These are phyloP conservation scores for Mesocricetus auratus DNA, from an alignment of 2,113 vertebrate species.

Conservation along the genomic window DNA sequence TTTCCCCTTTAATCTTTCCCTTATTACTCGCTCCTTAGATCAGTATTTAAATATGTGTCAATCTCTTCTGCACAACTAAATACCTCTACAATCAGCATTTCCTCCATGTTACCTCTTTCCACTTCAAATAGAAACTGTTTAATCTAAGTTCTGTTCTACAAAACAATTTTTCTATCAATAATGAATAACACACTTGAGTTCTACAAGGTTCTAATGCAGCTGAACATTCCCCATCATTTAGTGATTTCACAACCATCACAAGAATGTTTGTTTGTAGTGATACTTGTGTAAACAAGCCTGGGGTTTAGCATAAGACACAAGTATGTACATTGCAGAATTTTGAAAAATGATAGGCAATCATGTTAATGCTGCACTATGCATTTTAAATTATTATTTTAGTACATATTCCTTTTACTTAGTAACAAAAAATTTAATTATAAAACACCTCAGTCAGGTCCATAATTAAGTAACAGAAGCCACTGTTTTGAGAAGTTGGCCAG, in stretches of 20 bases:
- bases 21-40: neutral
- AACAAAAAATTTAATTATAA: neutral
- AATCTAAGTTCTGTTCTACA: neutral
- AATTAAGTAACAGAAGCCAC: neutral
- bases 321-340: neutral
- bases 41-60: neutral
- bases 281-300: neutral
- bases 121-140: slow-evolving; percentile 27
- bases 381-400: neutral
- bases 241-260: neutral
- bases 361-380: too few species aligned
- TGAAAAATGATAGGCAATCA: neutral
- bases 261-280: neutral
- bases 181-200: neutral
- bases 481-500: neutral
- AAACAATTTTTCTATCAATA: neutral
- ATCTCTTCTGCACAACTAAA: slow-evolving; percentile 38
- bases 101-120: neutral
- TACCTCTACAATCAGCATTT: neutral
- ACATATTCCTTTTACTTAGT: neutral
- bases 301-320: neutral
- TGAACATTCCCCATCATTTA: neutral
- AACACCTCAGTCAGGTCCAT: neutral
- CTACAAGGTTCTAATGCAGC: neutral
- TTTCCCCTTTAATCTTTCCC: neutral